Percentiles rank a stretch among this genome's conserved stretches.
Evolutionary conservation across 1,140 invertebrate species (phyloP).

Genomic region (Berghia stephanieae): DNA sequence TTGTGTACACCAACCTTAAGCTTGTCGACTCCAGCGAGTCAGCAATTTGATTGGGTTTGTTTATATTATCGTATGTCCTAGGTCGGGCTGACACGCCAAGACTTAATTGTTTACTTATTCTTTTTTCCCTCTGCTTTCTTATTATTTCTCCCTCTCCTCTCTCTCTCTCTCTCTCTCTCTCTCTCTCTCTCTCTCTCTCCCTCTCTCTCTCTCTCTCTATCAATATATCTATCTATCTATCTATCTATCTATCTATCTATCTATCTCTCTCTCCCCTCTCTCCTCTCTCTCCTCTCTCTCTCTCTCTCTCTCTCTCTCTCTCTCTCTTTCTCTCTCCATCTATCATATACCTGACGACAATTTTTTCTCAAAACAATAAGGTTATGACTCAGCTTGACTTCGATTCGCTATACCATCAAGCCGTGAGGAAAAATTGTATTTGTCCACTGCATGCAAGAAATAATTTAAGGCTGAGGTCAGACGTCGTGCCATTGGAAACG

Average conservation of each 20-base stretch:
- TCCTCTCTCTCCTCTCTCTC: neutral
- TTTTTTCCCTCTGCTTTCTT: neutral
- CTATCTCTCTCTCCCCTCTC: neutral
- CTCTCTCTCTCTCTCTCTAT: neutral
- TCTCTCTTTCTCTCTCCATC: neutral
- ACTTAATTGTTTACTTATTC: neutral
- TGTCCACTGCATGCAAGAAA: too few species aligned
- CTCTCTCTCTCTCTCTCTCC: slow-evolving; percentile 1
- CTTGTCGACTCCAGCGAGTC: too few species aligned
- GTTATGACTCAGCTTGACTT: too few species aligned
- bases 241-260: slow-evolving; percentile 1
- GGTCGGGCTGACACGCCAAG: too few species aligned
- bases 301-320: neutral
- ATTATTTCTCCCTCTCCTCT: neutral
- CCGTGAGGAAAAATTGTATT: too few species aligned
- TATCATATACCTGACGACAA: neutral
- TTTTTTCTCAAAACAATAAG: too few species aligned
- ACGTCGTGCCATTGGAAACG: too few species aligned
- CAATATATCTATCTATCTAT: neutral
- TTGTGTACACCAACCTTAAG: too few species aligned
- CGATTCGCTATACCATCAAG: too few species aligned
- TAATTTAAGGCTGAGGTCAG: too few species aligned
- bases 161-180: neutral
- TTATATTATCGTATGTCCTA: too few species aligned
- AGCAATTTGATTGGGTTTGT: too few species aligned